Conservation (phyloP, 2,888 invertebrate genomes). For the Mongoloraphidia duomilia region DNA sequence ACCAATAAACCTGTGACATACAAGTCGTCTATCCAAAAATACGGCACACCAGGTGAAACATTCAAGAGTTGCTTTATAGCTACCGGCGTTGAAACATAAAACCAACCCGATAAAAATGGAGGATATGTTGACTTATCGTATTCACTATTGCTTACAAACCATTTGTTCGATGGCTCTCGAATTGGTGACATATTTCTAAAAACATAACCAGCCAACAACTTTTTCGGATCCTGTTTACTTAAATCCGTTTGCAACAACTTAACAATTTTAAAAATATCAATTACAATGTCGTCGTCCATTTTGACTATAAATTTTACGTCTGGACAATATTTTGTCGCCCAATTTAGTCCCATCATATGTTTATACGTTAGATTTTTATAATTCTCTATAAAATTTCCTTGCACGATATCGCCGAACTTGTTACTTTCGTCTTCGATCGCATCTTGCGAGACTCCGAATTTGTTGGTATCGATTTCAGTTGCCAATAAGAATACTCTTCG, state of each 20-base stretch:
- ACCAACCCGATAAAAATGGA: conserved; percentile 69
- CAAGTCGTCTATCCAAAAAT: conserved; percentile 89
- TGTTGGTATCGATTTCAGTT: conserved; percentile 35
- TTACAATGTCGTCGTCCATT: conserved; percentile 69
- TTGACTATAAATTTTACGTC: conserved; percentile 53
- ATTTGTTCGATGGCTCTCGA: conserved; percentile 55
- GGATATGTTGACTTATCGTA: conserved; percentile 49
- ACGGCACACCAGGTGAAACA: conserved; percentile 39
- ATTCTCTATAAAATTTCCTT: conserved; percentile 62
- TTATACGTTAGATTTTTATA: conserved; percentile 72
- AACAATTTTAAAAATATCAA: conserved; percentile 46
- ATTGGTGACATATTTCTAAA: conserved; percentile 48
- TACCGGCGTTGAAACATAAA: conserved; percentile 58
- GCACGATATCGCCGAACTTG: conserved; percentile 52
- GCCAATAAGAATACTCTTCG: conserved; percentile 58
- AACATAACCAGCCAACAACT: conserved; percentile 49
- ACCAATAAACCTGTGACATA: conserved; percentile 69
- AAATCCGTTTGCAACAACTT: conserved; percentile 29
- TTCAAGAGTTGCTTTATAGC: conserved; percentile 42
- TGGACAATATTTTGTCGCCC: conserved; percentile 49
- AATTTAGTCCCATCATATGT: conserved; percentile 66
- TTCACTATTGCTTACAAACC: conserved; percentile 60
- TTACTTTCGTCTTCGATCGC: conserved; percentile 45
- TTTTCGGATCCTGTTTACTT: conserved; percentile 17
- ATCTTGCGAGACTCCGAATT: conserved; percentile 35